These are phyloP conservation scores for Eupithecia insigniata DNA, from an alignment of 2,888 invertebrate species.

Conservation along the genomic window DNA sequence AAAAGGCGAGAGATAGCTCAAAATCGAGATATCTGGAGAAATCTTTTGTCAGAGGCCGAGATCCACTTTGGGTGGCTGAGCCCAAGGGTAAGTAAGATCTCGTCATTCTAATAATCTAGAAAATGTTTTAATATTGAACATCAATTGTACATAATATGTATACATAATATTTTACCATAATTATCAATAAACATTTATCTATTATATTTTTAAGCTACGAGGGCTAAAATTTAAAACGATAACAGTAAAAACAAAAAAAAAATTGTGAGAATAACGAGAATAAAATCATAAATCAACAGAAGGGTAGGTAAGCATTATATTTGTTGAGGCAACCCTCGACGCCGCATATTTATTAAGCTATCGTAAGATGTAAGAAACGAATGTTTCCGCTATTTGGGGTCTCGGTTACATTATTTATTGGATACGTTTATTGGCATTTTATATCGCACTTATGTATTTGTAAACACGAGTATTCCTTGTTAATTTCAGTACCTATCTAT, in stretches of 20 bases:
- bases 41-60: neutral
- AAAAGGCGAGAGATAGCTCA: neutral
- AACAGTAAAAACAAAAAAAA: neutral
- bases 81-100: neutral
- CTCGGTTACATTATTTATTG: constrained; percentile 34
- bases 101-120: neutral
- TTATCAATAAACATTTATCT: too few relatives aligned
- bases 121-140: neutral
- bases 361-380: constrained; percentile 46
- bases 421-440: constrained; percentile 20
- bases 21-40: neutral
- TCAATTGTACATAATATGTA: too few relatives aligned
- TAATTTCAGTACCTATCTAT: too few relatives aligned
- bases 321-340: constrained; percentile 1
- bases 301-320: neutral
- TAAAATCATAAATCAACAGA: neutral
- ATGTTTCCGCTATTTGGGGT: constrained; percentile 48
- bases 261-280: neutral
- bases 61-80: neutral
- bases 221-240: neutral
- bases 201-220: too few relatives aligned
- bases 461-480: constrained; percentile 1
- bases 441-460: neutral
- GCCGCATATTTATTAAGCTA: constrained; percentile 51
- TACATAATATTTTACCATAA: too few relatives aligned